Conservation (phyloP, 2,113 vertebrate species). For the Acrocephalus arundinaceus region DNA sequence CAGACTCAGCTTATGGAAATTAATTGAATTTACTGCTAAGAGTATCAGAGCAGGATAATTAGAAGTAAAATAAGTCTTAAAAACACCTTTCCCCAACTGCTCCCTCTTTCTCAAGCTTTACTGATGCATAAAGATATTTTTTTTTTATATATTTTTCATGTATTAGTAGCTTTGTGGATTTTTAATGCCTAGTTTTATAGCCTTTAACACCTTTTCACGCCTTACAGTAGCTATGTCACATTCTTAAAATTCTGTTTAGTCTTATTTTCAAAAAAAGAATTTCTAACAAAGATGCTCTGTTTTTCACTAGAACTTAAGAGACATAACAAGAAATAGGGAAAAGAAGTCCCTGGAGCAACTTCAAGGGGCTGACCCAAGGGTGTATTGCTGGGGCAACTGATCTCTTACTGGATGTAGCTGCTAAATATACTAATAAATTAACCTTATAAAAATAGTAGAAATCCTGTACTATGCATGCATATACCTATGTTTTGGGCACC, state of each 20-base stretch:
- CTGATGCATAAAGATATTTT: not conserved
- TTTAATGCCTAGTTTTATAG: not conserved
- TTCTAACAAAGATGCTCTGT: not conserved
- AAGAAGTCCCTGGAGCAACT: not conserved
- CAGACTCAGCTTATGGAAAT: not conserved
- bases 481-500: not conserved
- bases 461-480: accelerated
- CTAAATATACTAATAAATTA: not conserved
- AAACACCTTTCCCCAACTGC: not conserved
- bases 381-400: not conserved
- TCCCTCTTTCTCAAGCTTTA: not conserved
- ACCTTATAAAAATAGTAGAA: not conserved
- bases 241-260: not conserved
- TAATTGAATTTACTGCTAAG: not conserved
- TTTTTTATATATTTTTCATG: not conserved
- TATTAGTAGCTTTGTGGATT: not conserved
- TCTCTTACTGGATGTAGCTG: not conserved
- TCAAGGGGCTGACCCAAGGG: not conserved
- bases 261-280: not conserved
- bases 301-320: not conserved
- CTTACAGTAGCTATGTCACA: not conserved
- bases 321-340: not conserved
- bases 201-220: not conserved
- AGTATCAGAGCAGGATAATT: not conserved
- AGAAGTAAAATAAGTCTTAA: not conserved